Evolutionary conservation across 1,140 invertebrate species (phyloP), one percentile per base, ranked within the genome.

Genomic region (Heliconius himera): DNA sequence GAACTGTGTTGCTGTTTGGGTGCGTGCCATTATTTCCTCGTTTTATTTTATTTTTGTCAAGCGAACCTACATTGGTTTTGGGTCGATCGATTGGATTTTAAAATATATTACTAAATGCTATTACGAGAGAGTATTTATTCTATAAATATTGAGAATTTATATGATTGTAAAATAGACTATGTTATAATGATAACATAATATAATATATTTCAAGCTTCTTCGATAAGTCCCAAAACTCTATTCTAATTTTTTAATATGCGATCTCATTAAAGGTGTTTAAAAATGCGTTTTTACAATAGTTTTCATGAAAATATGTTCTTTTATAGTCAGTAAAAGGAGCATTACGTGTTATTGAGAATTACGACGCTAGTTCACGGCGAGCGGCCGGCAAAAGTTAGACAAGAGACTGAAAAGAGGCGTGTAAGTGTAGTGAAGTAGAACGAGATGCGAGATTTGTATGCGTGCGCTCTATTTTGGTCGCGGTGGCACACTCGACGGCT

Each of bases 381-480:
- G 81, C 82, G 81, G 80, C 82, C 83, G 84, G 80, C 82, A 84
- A 83, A 82, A 86, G 89, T 82, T 83, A 88, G 84, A 85, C 85
- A 87, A 83, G 81, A 84, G 83, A 87, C 83, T 85, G 83, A 85
- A 86, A 84, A 84, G 87, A 88, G 86, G 84, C 87, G 87, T 88
- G 87, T 88, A 87, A 91, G 88, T 90, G 88, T 90, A 89, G 87
- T 88, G 85, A 86, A 91, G 87, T 87, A 88, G 89, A 89, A 90
- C 87, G 88, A 89, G 92, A 90, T 88, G 87, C 83, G 87, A 90
- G 90, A 91, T 91, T 81, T 89, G 89, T 91, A 87, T 91, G 87
- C 88, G 87, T 84, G 87, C 88, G 89, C 91, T 93, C 91, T 94
- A 94, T 94, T 94, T 94, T 90, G 90, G 93, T 94, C 90, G 88